A percentile compares a stretch with the other conserved stretches of the same genome.
These are phyloP conservation scores for Bombus superbus DNA, from an alignment of 1,140 invertebrate species.

Conservation along the genomic window DNA sequence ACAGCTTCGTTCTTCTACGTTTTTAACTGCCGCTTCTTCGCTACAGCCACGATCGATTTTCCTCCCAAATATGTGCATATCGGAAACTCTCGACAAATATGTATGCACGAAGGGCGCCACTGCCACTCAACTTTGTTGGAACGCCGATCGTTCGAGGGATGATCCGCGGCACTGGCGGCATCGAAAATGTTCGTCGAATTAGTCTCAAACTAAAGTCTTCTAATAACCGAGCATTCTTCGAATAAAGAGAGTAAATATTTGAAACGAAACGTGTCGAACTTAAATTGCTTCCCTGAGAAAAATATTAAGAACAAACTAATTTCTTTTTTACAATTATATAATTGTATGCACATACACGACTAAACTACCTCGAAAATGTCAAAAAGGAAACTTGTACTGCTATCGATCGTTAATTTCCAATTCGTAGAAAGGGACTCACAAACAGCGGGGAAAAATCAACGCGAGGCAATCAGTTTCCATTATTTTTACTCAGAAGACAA, in stretches of 20 bases:
- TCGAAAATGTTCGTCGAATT: neutral
- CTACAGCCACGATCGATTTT: conserved; percentile 31
- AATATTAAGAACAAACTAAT: neutral
- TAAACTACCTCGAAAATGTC: neutral
- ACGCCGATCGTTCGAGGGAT: conserved; percentile 29
- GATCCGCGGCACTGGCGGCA: neutral
- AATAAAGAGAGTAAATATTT: neutral
- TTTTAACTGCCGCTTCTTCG: conserved; percentile 20
- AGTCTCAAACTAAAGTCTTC: neutral
- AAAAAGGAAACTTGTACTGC: too few relatives aligned
- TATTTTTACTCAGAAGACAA: neutral
- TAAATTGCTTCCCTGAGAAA: neutral
- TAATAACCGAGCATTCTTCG: neutral
- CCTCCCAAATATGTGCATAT: conserved; percentile 50
- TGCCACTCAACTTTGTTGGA: conserved; percentile 47
- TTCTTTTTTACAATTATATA: neutral
- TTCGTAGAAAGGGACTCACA: neutral
- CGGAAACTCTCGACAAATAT: conserved; percentile 52
- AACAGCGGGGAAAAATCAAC: neutral
- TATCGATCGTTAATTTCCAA: neutral
- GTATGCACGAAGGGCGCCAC: conserved; percentile 47
- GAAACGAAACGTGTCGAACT: neutral
- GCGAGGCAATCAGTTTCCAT: neutral
- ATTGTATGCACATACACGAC: too few relatives aligned
- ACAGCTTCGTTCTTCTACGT: conserved; percentile 5